Conservation (phyloP, 2,888 invertebrate species). For the Clostera curtula region DNA sequence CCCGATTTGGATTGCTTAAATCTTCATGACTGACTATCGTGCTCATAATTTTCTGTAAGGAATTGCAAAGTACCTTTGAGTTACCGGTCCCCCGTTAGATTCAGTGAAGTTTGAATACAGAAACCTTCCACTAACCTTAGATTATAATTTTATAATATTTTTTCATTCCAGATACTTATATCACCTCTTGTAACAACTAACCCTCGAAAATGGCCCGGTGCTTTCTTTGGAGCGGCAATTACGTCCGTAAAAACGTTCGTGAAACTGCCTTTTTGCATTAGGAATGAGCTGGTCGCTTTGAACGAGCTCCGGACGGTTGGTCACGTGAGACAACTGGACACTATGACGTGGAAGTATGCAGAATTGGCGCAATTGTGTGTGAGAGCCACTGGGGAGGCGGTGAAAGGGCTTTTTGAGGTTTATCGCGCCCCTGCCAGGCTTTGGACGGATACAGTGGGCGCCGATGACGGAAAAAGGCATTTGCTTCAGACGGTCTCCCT, state of each 20-base stretch:
- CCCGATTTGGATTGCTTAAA: too few relatives aligned
- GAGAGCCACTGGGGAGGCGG: conserved; percentile 48
- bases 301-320: conserved; percentile 45
- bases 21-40: too few relatives aligned
- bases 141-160: conserved; percentile 3
- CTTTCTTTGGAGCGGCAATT: conserved; percentile 30
- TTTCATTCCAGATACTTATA: conserved; percentile 44
- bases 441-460: conserved; percentile 75
- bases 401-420: conserved; percentile 39
- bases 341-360: conserved; percentile 60
- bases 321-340: conserved; percentile 42
- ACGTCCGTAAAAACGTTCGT: conserved; percentile 33
- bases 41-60: too few relatives aligned
- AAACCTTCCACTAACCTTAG: too few relatives aligned
- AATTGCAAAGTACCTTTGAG: too few relatives aligned
- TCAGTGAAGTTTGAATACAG: too few relatives aligned
- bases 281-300: conserved; percentile 50
- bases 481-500: conserved; percentile 78
- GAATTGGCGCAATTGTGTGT: conserved; percentile 51
- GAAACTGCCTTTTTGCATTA: conserved; percentile 41
- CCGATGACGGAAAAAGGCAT: conserved; percentile 70
- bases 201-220: conserved; percentile 60
- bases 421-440: conserved; percentile 56
- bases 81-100: too few relatives aligned
- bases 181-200: conserved; percentile 59